Conservation (phyloP, 2,113 vertebrate genomes). For the Carassius carassius region DNA sequence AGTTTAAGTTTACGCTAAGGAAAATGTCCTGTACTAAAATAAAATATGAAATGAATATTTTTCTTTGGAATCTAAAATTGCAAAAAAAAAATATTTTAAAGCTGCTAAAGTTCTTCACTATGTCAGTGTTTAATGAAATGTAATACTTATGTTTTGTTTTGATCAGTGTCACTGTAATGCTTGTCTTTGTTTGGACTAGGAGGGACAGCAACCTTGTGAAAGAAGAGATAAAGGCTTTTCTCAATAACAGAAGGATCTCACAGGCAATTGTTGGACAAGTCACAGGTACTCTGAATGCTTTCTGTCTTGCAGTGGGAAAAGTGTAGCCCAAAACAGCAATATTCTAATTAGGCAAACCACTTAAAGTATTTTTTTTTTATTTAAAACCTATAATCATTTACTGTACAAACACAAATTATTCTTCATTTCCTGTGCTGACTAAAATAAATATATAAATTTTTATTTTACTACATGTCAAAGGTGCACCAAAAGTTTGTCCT, state of each 20-base stretch:
- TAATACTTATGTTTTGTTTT: too few relatives aligned
- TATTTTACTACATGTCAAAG: not conserved
- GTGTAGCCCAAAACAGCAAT: not conserved
- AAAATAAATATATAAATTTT: not conserved
- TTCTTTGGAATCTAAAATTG: too few relatives aligned
- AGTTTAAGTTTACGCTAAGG: too few relatives aligned
- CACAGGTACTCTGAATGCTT: conserved; percentile 70
- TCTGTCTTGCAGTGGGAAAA: not conserved
- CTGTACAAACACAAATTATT: not conserved
- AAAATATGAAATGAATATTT: too few relatives aligned
- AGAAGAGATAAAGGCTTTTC: conserved; percentile 83
- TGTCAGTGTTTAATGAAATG: too few relatives aligned
- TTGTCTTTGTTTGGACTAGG: conserved; percentile 62
- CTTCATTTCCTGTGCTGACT: not conserved
- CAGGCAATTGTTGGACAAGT: conserved; percentile 84
- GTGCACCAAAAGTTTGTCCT: not conserved
- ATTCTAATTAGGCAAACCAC: not conserved
- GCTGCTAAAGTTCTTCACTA: too few relatives aligned
- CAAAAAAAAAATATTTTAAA: not conserved
- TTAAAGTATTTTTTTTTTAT: not conserved
- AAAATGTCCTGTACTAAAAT: too few relatives aligned
- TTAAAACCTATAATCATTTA: not conserved
- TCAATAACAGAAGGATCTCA: conserved; percentile 82
- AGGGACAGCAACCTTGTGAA: conserved; percentile 84
- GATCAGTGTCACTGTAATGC: not conserved